Conservation (phyloP, 1,140 invertebrate genomes). For the Parasteatoda tepidariorum region DNA sequence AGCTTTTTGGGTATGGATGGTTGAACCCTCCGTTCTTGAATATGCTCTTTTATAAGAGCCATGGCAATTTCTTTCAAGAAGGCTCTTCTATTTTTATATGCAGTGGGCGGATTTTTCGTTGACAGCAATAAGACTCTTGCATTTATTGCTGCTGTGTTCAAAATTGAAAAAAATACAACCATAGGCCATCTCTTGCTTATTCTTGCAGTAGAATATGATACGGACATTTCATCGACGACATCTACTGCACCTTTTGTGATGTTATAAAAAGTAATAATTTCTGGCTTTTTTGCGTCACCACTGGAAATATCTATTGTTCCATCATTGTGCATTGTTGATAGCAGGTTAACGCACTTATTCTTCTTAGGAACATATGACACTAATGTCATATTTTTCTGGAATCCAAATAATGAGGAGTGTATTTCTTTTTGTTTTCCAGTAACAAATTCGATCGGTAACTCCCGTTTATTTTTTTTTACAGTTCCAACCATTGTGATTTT, state of each 20-base stretch:
- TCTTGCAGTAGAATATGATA: slow-evolving; percentile 65
- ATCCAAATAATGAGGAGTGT: too few species aligned
- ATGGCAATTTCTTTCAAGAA: neutral
- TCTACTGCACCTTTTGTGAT: slow-evolving; percentile 70
- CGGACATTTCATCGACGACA: slow-evolving; percentile 68
- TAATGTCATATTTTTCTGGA: slow-evolving; percentile 52
- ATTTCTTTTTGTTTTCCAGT: neutral
- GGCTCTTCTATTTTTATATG: neutral
- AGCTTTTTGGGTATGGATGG: too few species aligned
- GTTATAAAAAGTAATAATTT: neutral
- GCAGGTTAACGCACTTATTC: slow-evolving; percentile 60
- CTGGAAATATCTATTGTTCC: neutral
- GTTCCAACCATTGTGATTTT: slow-evolving; percentile 61
- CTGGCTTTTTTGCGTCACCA: neutral
- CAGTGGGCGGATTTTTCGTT: neutral
- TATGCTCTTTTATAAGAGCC: neutral
- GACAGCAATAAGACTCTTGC: slow-evolving; percentile 1
- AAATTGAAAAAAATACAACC: slow-evolving; percentile 60
- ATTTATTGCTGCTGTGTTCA: slow-evolving; percentile 57
- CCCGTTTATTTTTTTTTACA: slow-evolving; percentile 59
- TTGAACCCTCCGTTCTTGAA: neutral
- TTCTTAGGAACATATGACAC: slow-evolving; percentile 63
- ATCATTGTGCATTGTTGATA: slow-evolving; percentile 61
- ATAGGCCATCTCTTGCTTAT: slow-evolving; percentile 68
- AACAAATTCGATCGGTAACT: slow-evolving; percentile 50